These are phyloP conservation scores for Chrosomus eos DNA, from an alignment of 2,797 vertebrate genomes.

Conservation along the genomic window DNA sequence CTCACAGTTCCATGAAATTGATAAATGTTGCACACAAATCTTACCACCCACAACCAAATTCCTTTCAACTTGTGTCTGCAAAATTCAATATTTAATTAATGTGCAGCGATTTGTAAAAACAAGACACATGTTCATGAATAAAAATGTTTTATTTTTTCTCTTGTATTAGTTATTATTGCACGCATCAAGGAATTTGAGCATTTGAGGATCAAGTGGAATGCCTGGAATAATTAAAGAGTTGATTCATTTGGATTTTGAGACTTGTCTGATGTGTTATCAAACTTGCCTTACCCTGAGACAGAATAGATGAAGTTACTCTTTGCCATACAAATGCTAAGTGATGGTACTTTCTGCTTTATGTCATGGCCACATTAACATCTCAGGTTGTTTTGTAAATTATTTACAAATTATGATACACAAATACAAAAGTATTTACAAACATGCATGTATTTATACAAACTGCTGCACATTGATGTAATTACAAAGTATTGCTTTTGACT, in stretches of 20 bases:
- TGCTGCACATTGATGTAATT: not conserved
- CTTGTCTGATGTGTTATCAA: too few relatives aligned
- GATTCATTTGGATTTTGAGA: too few relatives aligned
- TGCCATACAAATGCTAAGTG: not conserved
- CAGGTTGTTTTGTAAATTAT: too few relatives aligned
- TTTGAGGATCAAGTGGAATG: too few relatives aligned
- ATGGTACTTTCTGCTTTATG: not conserved
- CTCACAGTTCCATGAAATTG: not conserved
- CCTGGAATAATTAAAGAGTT: too few relatives aligned
- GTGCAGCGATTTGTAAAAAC: not conserved
- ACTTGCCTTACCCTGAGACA: too few relatives aligned
- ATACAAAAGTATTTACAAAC: not conserved
- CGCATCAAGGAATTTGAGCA: too few relatives aligned
- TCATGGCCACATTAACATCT: too few relatives aligned
- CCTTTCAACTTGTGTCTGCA: not conserved
- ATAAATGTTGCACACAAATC: not conserved
- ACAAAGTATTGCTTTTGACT: too few relatives aligned
- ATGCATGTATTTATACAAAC: not conserved
- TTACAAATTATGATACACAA: too few relatives aligned
- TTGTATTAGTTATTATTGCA: too few relatives aligned
- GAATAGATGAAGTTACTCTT: not conserved
- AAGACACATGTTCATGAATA: not conserved
- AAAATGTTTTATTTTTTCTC: too few relatives aligned
- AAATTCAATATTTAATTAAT: not conserved
- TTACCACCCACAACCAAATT: not conserved